Conservation (phyloP, 2,888 invertebrate genomes). For the Rhaphigaster nebulosa region DNA sequence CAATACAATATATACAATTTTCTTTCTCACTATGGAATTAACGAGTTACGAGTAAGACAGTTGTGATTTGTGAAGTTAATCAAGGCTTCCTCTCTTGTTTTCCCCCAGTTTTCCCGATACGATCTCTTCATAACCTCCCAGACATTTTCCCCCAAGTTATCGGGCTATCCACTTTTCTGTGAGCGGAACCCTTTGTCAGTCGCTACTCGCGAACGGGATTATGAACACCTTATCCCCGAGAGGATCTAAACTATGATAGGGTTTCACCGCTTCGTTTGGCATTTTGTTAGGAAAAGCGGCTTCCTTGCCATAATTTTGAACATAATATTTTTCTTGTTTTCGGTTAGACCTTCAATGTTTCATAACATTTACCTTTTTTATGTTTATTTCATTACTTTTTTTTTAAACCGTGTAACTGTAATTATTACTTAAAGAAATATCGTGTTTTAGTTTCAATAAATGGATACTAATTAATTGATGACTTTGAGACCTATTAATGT, state of each 20-base stretch:
- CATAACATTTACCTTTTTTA: not conserved
- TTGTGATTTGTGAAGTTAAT: constrained; percentile 42
- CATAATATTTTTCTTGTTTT: not conserved
- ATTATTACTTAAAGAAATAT: no score
- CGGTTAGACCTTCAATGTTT: not conserved
- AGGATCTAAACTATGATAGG: constrained; percentile 16
- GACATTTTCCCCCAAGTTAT: not conserved
- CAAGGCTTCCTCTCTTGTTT: not conserved
- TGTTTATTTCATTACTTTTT: not conserved
- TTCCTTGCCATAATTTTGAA: not conserved
- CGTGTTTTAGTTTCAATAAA: no score
- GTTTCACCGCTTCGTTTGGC: not conserved
- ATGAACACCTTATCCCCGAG: not conserved
- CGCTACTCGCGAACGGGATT: not conserved
- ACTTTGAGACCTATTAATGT: no score
- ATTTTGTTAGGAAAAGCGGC: not conserved
- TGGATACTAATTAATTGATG: no score
- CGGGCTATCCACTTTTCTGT: not conserved
- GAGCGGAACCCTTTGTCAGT: constrained; percentile 7
- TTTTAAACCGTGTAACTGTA: no score
- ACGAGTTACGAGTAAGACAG: not conserved
- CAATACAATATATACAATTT: not conserved
- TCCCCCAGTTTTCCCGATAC: not conserved
- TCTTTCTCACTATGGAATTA: not conserved
- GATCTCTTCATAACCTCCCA: not conserved